These are phyloP conservation scores for Drosophila baimaii DNA, from an alignment of 1,140 invertebrate species.

Conservation along the genomic window DNA sequence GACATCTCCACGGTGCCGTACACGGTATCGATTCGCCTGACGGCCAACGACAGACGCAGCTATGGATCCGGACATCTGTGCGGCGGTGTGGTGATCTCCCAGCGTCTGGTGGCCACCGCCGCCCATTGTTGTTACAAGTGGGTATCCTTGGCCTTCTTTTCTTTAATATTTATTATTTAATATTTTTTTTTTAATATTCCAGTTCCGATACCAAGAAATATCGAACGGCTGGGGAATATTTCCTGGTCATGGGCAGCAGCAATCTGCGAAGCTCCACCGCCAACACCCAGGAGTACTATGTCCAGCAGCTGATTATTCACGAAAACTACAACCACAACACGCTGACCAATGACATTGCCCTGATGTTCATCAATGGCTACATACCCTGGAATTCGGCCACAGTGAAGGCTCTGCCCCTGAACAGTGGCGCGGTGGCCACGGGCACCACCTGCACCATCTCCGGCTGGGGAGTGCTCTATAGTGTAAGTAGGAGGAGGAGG, in stretches of 20 bases:
- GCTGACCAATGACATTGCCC: slow-evolving; percentile 58
- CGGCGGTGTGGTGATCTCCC: slow-evolving; percentile 86
- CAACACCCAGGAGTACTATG: slow-evolving; percentile 54
- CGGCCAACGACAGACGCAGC: slow-evolving; percentile 24
- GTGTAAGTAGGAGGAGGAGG: slow-evolving; percentile 17
- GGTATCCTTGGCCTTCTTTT: background rate
- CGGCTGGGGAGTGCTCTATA: slow-evolving; percentile 60
- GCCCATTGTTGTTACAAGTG: slow-evolving; percentile 86
- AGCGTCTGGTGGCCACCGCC: slow-evolving; percentile 87
- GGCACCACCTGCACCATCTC: slow-evolving; percentile 49
- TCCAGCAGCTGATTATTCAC: slow-evolving; percentile 58
- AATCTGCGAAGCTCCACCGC: slow-evolving; percentile 14
- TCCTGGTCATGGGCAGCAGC: slow-evolving; percentile 66
- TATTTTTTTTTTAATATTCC: too few species aligned
- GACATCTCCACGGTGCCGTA: slow-evolving; percentile 45
- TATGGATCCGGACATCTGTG: slow-evolving; percentile 85
- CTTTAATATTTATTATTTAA: background rate
- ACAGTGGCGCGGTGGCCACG: background rate
- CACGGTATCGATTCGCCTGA: slow-evolving; percentile 68
- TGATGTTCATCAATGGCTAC: slow-evolving; percentile 69
- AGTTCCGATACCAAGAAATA: slow-evolving; percentile 13
- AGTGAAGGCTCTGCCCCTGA: slow-evolving; percentile 44
- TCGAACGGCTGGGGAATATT: slow-evolving; percentile 58
- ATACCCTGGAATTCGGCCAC: slow-evolving; percentile 48
- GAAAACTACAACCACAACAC: slow-evolving; percentile 23